These are phyloP conservation scores for Blastomussa wellsi DNA, from an alignment of 92 coral and sea anemone species.

Conservation along the genomic window DNA sequence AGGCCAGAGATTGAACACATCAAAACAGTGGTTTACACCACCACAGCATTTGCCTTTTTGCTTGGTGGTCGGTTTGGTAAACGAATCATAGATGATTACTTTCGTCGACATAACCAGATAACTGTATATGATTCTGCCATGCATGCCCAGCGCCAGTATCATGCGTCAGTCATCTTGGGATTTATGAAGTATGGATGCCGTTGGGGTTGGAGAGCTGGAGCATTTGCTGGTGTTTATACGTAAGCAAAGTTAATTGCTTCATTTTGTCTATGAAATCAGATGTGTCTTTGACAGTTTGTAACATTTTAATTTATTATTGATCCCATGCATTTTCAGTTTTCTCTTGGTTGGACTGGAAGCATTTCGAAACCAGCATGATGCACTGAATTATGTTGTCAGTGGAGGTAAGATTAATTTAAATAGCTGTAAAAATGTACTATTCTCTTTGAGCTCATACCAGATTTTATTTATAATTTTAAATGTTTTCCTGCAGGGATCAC, in stretches of 20 bases:
- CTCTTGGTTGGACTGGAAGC: conserved; percentile 61
- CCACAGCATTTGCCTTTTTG: conserved; percentile 86
- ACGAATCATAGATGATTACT: conserved; percentile 77
- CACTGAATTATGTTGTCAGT: conserved; percentile 82
- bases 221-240: conserved; percentile 94
- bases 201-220: conserved; percentile 99
- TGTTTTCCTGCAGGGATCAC: too few relatives aligned
- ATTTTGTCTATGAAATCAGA: too few relatives aligned
- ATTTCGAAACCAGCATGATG: conserved; percentile 88
- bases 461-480: too few relatives aligned
- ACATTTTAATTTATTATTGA: too few relatives aligned
- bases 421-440: too few relatives aligned
- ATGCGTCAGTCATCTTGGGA: conserved; percentile 78
- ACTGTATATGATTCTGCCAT: conserved; percentile 82
- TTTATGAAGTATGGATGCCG: conserved; percentile 92
- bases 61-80: conserved; percentile 94
- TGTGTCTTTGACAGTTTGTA: too few relatives aligned
- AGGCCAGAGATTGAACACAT: conserved; percentile 79
- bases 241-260: not conserved
- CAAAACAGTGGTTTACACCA: conserved; percentile 73
- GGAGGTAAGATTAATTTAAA: conserved; percentile 60
- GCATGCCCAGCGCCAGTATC: conserved; percentile 92
- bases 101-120: conserved; percentile 73
- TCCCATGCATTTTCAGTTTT: conserved; percentile 47
- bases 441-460: too few relatives aligned